Base-by-base conservation (phyloP, 2,888 invertebrate genomes). In the Neoitamus cyanurus region DNA sequence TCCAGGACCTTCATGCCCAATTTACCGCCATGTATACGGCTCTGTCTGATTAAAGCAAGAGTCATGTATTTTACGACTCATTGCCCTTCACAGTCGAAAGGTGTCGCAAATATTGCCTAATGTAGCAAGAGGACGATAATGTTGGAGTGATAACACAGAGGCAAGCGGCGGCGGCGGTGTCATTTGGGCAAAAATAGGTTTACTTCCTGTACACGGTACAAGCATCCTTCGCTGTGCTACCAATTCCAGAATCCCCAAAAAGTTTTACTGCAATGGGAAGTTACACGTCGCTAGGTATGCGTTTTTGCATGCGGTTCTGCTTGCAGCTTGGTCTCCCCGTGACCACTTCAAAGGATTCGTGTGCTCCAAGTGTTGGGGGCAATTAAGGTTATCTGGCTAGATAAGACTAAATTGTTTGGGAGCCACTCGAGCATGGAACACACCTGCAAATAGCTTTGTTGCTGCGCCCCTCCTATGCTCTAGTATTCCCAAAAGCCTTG, bases 31-130 rank as follows among this genome's bases (percentile, higher is more conserved):
- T 80, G 37, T 80, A 80, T 31, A 31, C 20, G 48, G 31, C 25
- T 2, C 37, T 11, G 75, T 36, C 78, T 31, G 46, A 58, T 58
- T 58, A 58, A 58, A 80, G 78, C 58, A 80, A 58, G 58, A 58
- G 58, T 42, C 58, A 46, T 75, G 78, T 80, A 80, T 80, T 80
- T 80, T 25, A 80, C 78, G 58, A 58, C 78, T 58, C 78, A 80
- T 80, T 58, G 78, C 78, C 58, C 25, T 80, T 80, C 78, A 58
- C 34, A 58, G 58, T 31, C 78, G 13, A 58, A 58, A 80, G 78
- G 78, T 80, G 78, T 58, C 78, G 58, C 58, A 80, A 80, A 31
- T 58, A 80, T 80, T 80, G 78, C 78, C 58, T 80, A 80, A 80
- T 80, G 78, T 80, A 80, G 15, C 78, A 78, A 78, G 34, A 78